Percentiles rank a stretch among this genome's conserved stretches.
These are phyloP conservation scores for Panthera leo DNA, from an alignment of 2,113 vertebrate species.

Conservation along the genomic window DNA sequence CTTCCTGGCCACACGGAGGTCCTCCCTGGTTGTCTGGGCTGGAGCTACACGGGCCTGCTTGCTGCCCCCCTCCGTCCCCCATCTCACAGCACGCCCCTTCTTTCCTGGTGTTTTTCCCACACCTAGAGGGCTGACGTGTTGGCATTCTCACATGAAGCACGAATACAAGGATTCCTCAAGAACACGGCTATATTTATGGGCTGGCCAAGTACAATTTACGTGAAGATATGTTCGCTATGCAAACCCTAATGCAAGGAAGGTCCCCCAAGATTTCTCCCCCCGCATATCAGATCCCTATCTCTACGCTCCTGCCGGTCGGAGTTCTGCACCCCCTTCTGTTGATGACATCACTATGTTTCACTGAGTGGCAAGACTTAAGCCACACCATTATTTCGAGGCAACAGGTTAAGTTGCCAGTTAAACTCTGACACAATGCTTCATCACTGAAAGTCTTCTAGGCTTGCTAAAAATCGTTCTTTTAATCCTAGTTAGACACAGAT, in stretches of 20 bases:
- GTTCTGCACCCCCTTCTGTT: neutral
- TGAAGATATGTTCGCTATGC: neutral
- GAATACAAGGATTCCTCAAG: neutral
- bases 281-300: neutral
- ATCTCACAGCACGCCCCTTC: accelerated
- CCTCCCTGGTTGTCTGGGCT: neutral
- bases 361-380: neutral
- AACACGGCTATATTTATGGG: neutral
- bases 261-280: neutral
- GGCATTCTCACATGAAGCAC: neutral
- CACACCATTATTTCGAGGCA: neutral
- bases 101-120: neutral
- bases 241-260: neutral
- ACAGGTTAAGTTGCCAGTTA: neutral
- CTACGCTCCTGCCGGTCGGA: neutral
- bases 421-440: neutral
- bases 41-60: neutral
- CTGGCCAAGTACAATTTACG: neutral
- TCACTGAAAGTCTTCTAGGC: neutral
- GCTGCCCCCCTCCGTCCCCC: neutral
- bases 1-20: neutral
- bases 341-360: accelerated
- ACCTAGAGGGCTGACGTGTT: neutral
- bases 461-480: neutral
- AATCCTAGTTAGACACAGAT: neutral